These are phyloP conservation scores for Bombus pyrosoma DNA, from an alignment of 1,140 invertebrate species.

Conservation along the genomic window DNA sequence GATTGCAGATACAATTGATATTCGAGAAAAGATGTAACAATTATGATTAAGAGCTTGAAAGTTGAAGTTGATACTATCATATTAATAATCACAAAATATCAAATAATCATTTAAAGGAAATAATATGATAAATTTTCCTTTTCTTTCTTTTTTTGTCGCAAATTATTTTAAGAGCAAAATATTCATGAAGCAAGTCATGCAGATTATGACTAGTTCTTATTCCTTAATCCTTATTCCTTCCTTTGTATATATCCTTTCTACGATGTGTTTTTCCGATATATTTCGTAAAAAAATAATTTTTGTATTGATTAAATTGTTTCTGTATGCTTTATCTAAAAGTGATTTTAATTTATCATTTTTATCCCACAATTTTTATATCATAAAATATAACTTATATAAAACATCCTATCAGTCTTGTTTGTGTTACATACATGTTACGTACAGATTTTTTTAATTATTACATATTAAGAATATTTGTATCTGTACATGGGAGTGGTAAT, in stretches of 20 bases:
- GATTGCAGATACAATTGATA: constrained; percentile 46
- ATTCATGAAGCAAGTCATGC: not conserved
- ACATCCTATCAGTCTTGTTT: constrained; percentile 7
- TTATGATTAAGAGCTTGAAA: constrained; percentile 54
- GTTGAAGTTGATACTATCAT: constrained; percentile 57
- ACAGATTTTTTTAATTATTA: constrained; percentile 34
- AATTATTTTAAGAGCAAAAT: constrained; percentile 17
- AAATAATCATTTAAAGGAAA: constrained; percentile 50
- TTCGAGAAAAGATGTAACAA: constrained; percentile 46
- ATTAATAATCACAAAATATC: constrained; percentile 43
- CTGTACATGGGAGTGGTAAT: constrained; percentile 34
- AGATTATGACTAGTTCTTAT: constrained; percentile 3
- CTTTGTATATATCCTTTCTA: constrained; percentile 4
- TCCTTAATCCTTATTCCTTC: no score
- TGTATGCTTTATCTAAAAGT: constrained; percentile 31
- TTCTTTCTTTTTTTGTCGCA: constrained; percentile 42
- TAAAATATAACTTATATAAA: not conserved
- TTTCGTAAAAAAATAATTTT: constrained; percentile 22
- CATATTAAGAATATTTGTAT: constrained; percentile 30
- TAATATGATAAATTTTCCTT: constrained; percentile 25
- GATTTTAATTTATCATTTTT: constrained; percentile 29
- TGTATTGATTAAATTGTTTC: constrained; percentile 57
- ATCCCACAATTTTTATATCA: constrained; percentile 43
- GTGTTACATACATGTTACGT: not conserved
- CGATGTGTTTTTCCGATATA: not conserved